These are phyloP conservation scores for Columba guinea DNA, from an alignment of 2,797 vertebrate species.

Conservation along the genomic window DNA sequence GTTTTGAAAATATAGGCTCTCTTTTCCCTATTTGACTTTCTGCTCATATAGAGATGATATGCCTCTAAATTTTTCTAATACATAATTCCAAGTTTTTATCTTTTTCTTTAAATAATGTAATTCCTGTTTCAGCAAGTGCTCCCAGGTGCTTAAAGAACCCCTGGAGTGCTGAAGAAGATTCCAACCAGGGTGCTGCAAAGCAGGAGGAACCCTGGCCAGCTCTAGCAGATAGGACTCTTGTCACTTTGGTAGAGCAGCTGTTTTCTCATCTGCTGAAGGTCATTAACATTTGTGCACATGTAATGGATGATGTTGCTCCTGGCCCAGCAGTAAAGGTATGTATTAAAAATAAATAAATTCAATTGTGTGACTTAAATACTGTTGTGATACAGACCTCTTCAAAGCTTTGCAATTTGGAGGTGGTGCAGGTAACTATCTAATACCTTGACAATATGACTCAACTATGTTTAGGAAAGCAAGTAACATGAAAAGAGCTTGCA, in stretches of 20 bases:
- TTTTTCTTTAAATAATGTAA: background rate
- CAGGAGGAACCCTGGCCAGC: constrained; percentile 93
- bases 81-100: background rate
- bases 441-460: background rate
- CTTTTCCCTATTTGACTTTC: background rate
- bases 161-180: constrained; percentile 87
- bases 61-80: background rate
- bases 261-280: constrained; percentile 94
- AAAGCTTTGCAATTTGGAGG: background rate
- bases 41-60: background rate
- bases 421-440: background rate
- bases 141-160: constrained; percentile 92
- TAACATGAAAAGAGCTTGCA: background rate
- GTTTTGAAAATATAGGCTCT: background rate
- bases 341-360: background rate
- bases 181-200: constrained; percentile 74
- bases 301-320: constrained; percentile 91
- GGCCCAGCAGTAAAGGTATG: constrained; percentile 90
- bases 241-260: constrained; percentile 91
- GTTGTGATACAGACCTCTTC: background rate
- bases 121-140: constrained; percentile 83
- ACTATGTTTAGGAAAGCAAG: background rate
- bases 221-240: constrained; percentile 87
- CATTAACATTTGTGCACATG: constrained; percentile 96
- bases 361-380: background rate